phyloP scores from a whole-genome alignment of 1,140 invertebrate species.

The Drosophila persimilis region DNA sequence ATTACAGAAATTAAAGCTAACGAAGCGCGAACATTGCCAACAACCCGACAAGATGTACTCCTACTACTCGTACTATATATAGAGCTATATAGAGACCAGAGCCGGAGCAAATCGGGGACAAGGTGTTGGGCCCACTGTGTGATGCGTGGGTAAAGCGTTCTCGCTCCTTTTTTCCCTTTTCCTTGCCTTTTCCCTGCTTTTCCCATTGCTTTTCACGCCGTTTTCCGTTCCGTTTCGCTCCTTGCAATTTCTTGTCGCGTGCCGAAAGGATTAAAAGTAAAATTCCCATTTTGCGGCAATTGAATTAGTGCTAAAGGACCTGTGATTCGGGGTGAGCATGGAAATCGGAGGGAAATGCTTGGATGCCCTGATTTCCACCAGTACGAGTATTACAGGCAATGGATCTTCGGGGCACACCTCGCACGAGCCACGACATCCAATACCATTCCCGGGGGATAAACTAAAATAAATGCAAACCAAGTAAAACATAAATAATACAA shows the following conservation, averaged over 20 bases:
- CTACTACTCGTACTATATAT: no score
- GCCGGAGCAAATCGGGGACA: constrained; percentile 17
- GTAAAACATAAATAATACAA: constrained; percentile 52
- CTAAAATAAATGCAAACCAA: constrained; percentile 23
- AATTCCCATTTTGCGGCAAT: constrained; percentile 57
- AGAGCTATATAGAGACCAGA: constrained; percentile 2
- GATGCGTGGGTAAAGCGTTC: not conserved
- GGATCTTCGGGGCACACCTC: no score
- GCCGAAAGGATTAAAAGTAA: constrained; percentile 54
- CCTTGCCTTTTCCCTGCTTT: no score
- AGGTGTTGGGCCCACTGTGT: constrained; percentile 21
- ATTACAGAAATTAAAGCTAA: constrained; percentile 70
- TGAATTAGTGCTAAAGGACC: constrained; percentile 56
- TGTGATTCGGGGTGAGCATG: no score
- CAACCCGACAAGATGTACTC: constrained; percentile 2
- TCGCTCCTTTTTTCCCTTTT: no score
- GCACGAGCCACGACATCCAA: no score
- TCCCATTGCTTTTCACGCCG: constrained; percentile 27
- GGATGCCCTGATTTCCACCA: no score
- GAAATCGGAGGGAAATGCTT: no score
- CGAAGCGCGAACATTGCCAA: constrained; percentile 68
- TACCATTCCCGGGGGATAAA: constrained; percentile 4
- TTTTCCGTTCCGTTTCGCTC: constrained; percentile 33
- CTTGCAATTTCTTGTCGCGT: constrained; percentile 35
- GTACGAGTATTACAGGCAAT: no score